phyloP scores from a whole-genome alignment of 2,797 vertebrate genomes.

The Synanceia verrucosa region DNA sequence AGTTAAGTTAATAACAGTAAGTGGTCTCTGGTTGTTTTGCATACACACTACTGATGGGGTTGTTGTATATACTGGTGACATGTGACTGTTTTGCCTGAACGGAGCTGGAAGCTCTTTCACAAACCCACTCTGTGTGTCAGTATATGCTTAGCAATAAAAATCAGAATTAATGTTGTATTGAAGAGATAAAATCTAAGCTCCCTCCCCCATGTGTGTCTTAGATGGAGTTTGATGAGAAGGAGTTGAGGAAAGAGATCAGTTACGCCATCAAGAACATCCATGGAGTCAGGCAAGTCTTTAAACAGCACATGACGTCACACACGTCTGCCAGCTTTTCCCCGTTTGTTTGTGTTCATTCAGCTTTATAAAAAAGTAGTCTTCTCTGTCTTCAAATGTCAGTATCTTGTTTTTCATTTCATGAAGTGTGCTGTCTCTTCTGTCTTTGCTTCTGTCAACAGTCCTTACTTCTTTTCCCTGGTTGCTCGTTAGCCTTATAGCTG shows the following conservation, averaged over 20 bases:
- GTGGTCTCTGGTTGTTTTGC: neutral
- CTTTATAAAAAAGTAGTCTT: constrained; percentile 6
- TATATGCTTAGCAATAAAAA: neutral
- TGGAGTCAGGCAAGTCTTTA: constrained; percentile 89
- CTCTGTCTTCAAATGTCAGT: neutral
- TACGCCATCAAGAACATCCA: constrained; percentile 99
- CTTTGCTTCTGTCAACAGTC: constrained; percentile 8
- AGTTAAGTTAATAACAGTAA: neutral
- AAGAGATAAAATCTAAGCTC: neutral
- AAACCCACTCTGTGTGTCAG: neutral
- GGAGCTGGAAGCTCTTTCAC: neutral
- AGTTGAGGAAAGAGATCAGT: constrained; percentile 93
- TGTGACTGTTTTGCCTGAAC: neutral
- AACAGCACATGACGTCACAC: neutral
- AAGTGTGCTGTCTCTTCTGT: neutral
- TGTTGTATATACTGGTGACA: neutral
- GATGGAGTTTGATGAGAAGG: constrained; percentile 99
- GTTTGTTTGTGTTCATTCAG: constrained; percentile 8
- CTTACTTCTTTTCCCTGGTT: constrained; percentile 1
- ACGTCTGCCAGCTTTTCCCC: constrained; percentile 4
- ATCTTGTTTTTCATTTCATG: constrained; percentile 18
- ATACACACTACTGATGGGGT: neutral
- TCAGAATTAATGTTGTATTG: neutral
- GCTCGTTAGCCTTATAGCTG: neutral
- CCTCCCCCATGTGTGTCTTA: constrained; percentile 60